Percentiles rank a stretch among this genome's conserved stretches.
Evolutionary conservation across 2,113 vertebrate genomes (phyloP).

Genomic region (Orthonyx spaldingii): DNA sequence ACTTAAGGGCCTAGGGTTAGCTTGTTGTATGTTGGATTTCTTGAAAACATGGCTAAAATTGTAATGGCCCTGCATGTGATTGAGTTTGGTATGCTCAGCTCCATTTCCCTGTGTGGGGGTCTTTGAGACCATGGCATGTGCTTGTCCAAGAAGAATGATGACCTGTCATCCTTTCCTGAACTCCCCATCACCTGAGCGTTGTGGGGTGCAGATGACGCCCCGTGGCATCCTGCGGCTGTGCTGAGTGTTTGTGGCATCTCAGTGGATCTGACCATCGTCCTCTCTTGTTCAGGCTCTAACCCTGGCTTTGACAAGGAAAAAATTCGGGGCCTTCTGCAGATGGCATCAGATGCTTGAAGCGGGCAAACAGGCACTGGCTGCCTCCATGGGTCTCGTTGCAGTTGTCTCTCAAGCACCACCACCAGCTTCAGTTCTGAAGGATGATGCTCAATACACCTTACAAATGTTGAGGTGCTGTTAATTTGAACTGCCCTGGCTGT

Average conservation of each 20-base stretch:
- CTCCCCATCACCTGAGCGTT: background rate
- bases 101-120: fast-evolving
- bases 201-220: background rate
- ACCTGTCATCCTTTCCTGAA: background rate
- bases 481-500: background rate
- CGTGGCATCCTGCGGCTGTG: background rate
- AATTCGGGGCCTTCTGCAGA: background rate
- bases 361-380: background rate
- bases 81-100: background rate
- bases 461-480: background rate
- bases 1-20: background rate
- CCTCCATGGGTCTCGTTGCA: background rate
- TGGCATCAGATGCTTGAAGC: background rate
- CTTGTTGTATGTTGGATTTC: background rate
- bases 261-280: background rate
- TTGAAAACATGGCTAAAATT: background rate
- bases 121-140: background rate
- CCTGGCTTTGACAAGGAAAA: background rate
- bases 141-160: background rate
- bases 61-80: background rate
- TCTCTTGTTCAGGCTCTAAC: background rate
- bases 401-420: background rate
- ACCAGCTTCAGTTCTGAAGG: background rate
- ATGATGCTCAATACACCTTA: background rate
- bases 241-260: background rate